These are phyloP conservation scores for Nothocercus nigrocapillus DNA, from an alignment of 2,113 vertebrate genomes.

Conservation along the genomic window DNA sequence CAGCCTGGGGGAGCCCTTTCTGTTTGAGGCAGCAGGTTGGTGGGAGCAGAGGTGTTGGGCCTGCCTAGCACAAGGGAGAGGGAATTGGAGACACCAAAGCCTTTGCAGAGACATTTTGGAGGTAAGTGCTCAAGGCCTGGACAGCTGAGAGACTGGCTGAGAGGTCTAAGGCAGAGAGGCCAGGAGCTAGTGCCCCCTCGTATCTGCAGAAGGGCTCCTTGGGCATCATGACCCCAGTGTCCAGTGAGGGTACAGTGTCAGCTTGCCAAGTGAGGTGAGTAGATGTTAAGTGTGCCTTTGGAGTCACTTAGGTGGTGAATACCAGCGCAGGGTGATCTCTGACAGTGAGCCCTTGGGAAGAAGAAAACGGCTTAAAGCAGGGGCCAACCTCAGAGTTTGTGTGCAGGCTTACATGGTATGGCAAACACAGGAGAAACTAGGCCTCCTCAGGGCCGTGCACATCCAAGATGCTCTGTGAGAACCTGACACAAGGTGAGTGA, in stretches of 20 bases:
- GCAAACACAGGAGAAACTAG: background rate
- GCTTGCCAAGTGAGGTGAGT: background rate
- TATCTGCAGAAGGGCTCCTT: background rate
- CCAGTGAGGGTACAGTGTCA: background rate
- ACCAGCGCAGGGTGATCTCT: rapidly evolving
- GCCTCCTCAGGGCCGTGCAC: rapidly evolving
- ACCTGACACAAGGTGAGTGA: rapidly evolving
- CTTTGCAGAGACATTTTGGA: background rate
- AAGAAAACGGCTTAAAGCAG: rapidly evolving
- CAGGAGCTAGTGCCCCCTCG: background rate
- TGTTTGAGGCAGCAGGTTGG: background rate
- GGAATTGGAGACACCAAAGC: too few species aligned
- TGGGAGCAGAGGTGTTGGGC: background rate
- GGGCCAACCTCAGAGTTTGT: rapidly evolving
- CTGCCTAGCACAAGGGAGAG: rapidly evolving
- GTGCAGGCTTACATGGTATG: background rate
- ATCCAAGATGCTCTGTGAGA: rapidly evolving
- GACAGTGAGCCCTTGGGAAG: rapidly evolving
- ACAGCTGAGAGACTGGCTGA: background rate
- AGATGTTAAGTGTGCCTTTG: rapidly evolving
- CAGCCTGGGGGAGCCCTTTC: background rate
- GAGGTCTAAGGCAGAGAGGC: background rate
- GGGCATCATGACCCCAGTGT: background rate
- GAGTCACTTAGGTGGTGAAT: background rate
- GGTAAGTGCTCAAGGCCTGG: background rate